A percentile compares a stretch with the other conserved stretches of the same genome.
Conservation (phyloP, 2,797 vertebrate genomes). For the Cryptoprocta ferox region DNA sequence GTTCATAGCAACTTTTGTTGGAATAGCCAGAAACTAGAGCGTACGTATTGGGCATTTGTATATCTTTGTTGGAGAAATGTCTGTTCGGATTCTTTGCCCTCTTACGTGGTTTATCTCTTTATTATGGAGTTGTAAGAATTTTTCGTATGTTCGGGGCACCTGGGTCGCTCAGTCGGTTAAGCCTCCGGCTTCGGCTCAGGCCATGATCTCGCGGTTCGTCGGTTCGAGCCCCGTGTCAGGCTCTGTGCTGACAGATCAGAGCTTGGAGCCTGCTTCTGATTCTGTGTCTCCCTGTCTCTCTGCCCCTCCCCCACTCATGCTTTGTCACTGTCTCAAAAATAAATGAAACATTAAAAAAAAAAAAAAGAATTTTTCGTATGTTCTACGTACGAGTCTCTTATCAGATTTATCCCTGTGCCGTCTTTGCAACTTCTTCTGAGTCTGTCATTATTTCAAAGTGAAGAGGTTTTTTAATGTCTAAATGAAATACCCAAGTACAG, state of each 20-base stretch:
- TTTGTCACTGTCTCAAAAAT: no score
- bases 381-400: not conserved
- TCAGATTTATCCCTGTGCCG: not conserved
- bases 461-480: not conserved
- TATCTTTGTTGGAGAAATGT: not conserved
- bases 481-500: not conserved
- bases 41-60: not conserved
- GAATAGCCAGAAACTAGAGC: not conserved
- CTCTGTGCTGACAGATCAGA: no score
- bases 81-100: not conserved
- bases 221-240: no score
- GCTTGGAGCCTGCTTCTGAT: no score
- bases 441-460: not conserved
- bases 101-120: not conserved
- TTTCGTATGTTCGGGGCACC: not conserved
- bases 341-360: no score
- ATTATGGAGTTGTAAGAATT: constrained; percentile 7
- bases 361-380: not conserved
- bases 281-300: no score
- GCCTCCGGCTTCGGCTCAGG: no score
- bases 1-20: not conserved
- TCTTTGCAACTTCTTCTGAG: not conserved
- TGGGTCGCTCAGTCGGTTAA: no score
- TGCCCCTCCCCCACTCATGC: no score
- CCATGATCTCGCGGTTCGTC: no score